Evolutionary conservation across 2,888 invertebrate genomes (phyloP), one percentile per base, ranked within the genome.

Genomic region (Melinaea marsaeus): DNA sequence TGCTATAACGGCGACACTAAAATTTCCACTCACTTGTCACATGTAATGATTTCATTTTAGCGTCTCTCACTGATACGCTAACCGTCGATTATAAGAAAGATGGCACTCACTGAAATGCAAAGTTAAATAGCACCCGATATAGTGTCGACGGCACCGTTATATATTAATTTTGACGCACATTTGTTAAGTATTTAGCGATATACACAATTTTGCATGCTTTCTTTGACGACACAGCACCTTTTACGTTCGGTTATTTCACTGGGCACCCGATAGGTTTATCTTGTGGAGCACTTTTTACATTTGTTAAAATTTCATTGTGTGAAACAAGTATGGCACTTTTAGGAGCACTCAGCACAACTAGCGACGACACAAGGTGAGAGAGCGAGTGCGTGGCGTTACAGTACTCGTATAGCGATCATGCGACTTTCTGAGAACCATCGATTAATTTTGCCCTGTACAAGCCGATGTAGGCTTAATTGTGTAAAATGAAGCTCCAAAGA

Each of bases 21-120:
- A 79, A 78, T 79, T 79, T 81, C 92, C 93, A 93, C 93, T 93
- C 93, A 93, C 93, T 73, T 92, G 92, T 93, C 93, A 93, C 93
- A 93, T 93, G 93, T 93, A 93, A 92, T 93, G 93, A 93, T 93
- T 93, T 83, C 92, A 83, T 70, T 84, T 82, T 75, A 74, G 75
- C 79, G 84, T 77, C 80, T 80, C 75, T 67, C 70, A 72, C 71
- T 69, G 79, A 74, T 74, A 73, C 84, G 82, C 77, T 77, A 76
- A 77, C 75, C 71, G 69, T 74, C 75, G 69, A 73, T 75, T 81
- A 78, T 83, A 85, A 22, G 22, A 22, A 83, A 74, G 90, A 91
- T 91, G 89, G 86, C 91, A 91, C 90, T 91, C 91, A 91, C 91
- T 91, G 91, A 91, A 90, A 88, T 91, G 91, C 91, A 90, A 85